Evolutionary conservation across 2,888 invertebrate species (phyloP).

Genomic region (Germaria angustata): DNA sequence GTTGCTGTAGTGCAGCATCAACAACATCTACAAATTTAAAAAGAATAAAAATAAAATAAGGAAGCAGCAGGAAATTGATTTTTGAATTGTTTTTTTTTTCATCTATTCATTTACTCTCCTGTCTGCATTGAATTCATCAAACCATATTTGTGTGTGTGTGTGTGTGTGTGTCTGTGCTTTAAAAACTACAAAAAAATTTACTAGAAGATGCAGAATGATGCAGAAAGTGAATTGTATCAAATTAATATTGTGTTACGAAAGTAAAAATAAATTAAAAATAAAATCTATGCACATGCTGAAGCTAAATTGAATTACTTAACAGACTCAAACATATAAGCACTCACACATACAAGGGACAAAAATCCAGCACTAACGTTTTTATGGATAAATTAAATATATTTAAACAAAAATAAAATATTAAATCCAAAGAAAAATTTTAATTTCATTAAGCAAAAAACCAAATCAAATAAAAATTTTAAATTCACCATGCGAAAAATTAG

Average conservation of each 20-base stretch:
- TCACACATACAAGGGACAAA: neutral
- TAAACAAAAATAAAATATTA: too few relatives aligned
- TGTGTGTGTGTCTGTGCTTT: neutral
- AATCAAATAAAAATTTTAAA: neutral
- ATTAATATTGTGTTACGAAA: conserved; percentile 46
- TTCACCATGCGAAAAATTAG: too few relatives aligned
- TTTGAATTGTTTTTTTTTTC: conserved; percentile 32
- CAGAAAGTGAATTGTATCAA: conserved; percentile 47
- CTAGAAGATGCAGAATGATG: conserved; percentile 28
- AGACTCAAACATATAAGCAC: neutral
- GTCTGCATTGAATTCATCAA: conserved; percentile 8
- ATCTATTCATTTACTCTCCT: conserved; percentile 36
- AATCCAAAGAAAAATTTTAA: too few relatives aligned
- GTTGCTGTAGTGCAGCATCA: conserved; percentile 4
- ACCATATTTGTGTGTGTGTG: neutral
- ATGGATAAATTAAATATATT: too few relatives aligned
- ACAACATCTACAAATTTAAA: neutral
- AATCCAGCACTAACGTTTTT: too few relatives aligned
- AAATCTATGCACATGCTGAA: conserved; percentile 19
- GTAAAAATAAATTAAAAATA: conserved; percentile 49
- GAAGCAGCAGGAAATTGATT: conserved; percentile 63
- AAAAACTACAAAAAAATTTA: conserved; percentile 11
- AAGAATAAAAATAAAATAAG: conserved; percentile 1
- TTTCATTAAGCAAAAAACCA: too few relatives aligned
- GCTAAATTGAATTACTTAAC: conserved; percentile 43